phyloP scores from a whole-genome alignment of 2,797 vertebrate species.

The Neosilurus mollespiculum region DNA sequence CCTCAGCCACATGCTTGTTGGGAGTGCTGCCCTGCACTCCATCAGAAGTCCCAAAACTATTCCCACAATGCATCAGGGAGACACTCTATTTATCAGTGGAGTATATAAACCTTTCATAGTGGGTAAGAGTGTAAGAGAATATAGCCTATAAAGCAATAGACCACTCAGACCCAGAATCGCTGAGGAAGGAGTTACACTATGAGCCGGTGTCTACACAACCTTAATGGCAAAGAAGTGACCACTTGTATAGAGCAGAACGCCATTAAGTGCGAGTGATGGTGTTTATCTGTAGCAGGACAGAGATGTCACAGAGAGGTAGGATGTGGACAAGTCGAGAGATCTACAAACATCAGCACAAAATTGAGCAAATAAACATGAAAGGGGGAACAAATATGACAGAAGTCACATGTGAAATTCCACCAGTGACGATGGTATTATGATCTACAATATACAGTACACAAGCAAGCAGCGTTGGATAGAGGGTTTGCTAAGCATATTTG shows the following conservation, averaged over 20 bases:
- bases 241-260: conserved; percentile 60
- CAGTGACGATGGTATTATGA: neutral
- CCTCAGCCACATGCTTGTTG: neutral
- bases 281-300: conserved; percentile 21
- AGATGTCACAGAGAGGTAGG: conserved; percentile 31
- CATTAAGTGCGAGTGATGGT: conserved; percentile 49
- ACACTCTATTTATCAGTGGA: conserved; percentile 46
- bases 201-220: conserved; percentile 51
- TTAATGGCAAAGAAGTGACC: conserved; percentile 55
- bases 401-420: neutral
- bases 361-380: neutral
- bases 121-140: conserved; percentile 52
- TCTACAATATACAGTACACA: neutral
- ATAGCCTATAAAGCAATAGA: conserved; percentile 54
- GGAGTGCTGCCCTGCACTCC: conserved; percentile 29
- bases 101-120: conserved; percentile 54
- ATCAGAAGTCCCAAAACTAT: conserved; percentile 47
- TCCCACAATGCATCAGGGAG: conserved; percentile 51
- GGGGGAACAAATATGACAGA: neutral
- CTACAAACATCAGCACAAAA: conserved; percentile 10
- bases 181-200: conserved; percentile 39
- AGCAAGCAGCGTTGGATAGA: neutral
- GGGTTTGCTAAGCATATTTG: too few relatives aligned
- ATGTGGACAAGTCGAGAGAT: conserved; percentile 16
- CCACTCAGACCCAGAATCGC: conserved; percentile 46